Conservation (phyloP, 2,113 vertebrate genomes). For the Ptilorrhoa leucosticta region DNA sequence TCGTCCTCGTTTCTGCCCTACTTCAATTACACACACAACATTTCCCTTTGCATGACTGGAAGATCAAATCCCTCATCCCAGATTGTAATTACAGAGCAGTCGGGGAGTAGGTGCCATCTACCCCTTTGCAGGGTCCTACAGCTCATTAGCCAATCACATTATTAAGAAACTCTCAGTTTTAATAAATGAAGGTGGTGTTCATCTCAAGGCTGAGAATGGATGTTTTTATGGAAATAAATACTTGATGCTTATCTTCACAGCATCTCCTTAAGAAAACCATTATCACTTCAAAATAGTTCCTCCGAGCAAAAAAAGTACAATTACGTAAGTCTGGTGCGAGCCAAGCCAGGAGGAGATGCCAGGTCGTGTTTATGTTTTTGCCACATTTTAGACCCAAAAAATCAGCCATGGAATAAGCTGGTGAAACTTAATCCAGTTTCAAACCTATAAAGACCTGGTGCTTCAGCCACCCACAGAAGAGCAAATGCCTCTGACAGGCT, state of each 20-base stretch:
- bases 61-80: not conserved
- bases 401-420: not conserved
- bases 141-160: not conserved
- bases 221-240: constrained; percentile 36
- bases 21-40: not conserved
- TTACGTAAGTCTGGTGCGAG: constrained; percentile 8
- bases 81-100: not conserved
- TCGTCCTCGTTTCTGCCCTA: not conserved
- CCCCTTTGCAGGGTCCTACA: constrained; percentile 21
- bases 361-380: not conserved
- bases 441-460: not conserved
- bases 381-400: not conserved
- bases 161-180: constrained; percentile 32
- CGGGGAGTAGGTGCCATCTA: not conserved
- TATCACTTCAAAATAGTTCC: constrained; percentile 50
- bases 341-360: not conserved
- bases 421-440: not conserved
- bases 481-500: not conserved
- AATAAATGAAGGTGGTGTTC: constrained; percentile 29
- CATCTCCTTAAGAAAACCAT: constrained; percentile 39
- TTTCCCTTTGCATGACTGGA: not conserved
- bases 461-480: not conserved
- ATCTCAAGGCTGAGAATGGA: constrained; percentile 10
- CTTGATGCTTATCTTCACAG: constrained; percentile 54
- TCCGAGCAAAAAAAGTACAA: not conserved